phyloP scores from a whole-genome alignment of 2,888 invertebrate genomes.

The Hyposoter didymator region DNA sequence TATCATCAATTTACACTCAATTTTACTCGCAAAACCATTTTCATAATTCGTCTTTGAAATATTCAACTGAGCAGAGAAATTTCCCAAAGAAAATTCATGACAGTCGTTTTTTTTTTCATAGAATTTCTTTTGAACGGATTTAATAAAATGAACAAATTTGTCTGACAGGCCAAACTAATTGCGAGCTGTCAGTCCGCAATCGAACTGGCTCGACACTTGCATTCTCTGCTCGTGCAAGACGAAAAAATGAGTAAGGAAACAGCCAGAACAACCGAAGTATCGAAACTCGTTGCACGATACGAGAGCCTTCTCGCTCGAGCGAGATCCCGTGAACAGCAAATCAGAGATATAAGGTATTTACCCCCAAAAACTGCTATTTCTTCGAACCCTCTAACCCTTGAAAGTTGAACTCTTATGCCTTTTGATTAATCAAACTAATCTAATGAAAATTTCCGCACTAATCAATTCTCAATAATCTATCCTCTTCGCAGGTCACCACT shows the following conservation, averaged over 20 bases:
- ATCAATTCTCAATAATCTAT: constrained; percentile 66
- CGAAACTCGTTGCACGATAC: constrained; percentile 88
- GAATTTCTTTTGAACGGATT: neutral
- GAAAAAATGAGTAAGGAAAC: constrained; percentile 89
- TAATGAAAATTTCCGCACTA: constrained; percentile 52
- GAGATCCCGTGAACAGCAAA: constrained; percentile 90
- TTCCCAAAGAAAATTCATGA: neutral
- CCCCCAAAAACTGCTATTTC: neutral
- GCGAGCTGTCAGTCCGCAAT: constrained; percentile 92
- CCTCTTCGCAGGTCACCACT: constrained; percentile 85
- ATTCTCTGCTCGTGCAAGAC: constrained; percentile 90
- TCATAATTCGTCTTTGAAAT: neutral
- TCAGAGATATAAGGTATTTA: constrained; percentile 91
- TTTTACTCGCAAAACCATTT: neutral
- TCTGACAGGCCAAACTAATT: constrained; percentile 88
- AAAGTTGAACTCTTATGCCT: neutral
- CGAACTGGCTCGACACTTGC: constrained; percentile 93
- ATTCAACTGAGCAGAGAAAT: neutral
- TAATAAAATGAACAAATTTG: neutral
- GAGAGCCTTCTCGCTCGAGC: constrained; percentile 89
- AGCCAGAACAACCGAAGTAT: constrained; percentile 88
- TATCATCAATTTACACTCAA: neutral
- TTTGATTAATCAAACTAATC: constrained; percentile 6
- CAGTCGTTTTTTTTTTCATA: neutral
- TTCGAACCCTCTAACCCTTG: neutral